phyloP scores from a whole-genome alignment of 2,113 vertebrate genomes.

The Macroglossus sobrinus region DNA sequence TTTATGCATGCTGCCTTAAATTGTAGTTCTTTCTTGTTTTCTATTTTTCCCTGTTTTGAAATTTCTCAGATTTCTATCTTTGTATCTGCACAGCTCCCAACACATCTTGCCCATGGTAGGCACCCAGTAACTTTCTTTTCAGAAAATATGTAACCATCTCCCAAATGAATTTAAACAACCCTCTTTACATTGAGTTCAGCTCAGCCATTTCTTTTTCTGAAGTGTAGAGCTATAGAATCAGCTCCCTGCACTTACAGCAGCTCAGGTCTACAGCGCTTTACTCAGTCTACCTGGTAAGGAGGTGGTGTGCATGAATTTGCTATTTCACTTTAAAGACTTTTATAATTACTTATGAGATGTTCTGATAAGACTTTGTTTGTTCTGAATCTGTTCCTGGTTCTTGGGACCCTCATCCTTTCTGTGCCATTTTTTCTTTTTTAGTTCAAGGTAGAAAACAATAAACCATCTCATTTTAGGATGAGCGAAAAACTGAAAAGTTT shows the following conservation, averaged over 20 bases:
- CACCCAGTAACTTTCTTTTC: neutral
- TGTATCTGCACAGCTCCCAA: neutral
- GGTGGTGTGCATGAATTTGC: conserved; percentile 34
- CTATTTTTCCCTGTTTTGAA: neutral
- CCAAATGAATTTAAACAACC: neutral
- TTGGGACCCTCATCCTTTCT: neutral
- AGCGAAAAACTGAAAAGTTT: neutral
- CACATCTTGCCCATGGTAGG: neutral
- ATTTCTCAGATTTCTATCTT: neutral
- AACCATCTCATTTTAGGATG: neutral
- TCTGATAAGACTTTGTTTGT: neutral
- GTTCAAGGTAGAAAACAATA: neutral
- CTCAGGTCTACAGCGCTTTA: neutral
- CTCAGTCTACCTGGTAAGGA: neutral
- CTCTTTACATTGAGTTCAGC: neutral
- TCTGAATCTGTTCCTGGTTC: neutral
- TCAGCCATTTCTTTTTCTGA: neutral
- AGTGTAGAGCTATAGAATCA: neutral
- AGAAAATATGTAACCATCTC: neutral
- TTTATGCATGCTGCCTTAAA: neutral
- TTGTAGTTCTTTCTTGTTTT: neutral
- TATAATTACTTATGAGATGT: neutral
- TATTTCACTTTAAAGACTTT: neutral
- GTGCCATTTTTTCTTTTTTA: neutral
- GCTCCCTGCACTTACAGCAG: neutral